Evolutionary conservation across 2,797 vertebrate species (phyloP).

Genomic region (Botia almorhae): DNA sequence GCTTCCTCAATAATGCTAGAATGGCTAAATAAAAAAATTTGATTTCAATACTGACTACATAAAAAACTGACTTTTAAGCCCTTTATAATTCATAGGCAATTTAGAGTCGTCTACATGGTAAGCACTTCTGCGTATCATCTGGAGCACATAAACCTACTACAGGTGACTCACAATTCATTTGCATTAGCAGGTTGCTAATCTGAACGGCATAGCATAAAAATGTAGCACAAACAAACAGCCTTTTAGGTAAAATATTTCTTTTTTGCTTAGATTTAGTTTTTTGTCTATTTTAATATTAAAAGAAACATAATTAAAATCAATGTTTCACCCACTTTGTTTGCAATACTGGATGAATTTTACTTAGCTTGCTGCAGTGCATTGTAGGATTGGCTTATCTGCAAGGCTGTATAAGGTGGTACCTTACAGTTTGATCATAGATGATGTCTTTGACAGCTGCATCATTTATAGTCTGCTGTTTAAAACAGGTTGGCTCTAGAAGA

Average conservation of each 20-base stretch:
- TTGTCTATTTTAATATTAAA: too few species aligned
- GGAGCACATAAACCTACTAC: neutral
- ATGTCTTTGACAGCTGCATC: neutral
- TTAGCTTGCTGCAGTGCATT: neutral
- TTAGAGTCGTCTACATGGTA: neutral
- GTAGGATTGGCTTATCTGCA: neutral
- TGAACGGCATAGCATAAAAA: neutral
- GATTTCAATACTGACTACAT: too few species aligned
- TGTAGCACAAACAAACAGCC: too few species aligned
- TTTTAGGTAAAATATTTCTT: too few species aligned
- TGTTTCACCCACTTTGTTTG: neutral
- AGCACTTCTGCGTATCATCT: neutral
- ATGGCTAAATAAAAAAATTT: neutral
- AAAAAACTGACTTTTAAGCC: too few species aligned
- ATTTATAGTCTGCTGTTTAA: neutral
- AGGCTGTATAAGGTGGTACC: neutral
- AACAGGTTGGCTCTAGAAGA: slow-evolving; percentile 2
- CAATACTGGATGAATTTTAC: neutral
- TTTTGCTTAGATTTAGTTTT: too few species aligned
- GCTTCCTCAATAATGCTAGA: slow-evolving; percentile 1
- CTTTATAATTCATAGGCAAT: too few species aligned
- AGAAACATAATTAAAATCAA: neutral
- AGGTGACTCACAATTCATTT: neutral
- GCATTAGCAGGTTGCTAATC: neutral
- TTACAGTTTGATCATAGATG: too few species aligned